phyloP scores from a whole-genome alignment of 2,797 vertebrate species.

The Acrossocheilus wenchowensis region DNA sequence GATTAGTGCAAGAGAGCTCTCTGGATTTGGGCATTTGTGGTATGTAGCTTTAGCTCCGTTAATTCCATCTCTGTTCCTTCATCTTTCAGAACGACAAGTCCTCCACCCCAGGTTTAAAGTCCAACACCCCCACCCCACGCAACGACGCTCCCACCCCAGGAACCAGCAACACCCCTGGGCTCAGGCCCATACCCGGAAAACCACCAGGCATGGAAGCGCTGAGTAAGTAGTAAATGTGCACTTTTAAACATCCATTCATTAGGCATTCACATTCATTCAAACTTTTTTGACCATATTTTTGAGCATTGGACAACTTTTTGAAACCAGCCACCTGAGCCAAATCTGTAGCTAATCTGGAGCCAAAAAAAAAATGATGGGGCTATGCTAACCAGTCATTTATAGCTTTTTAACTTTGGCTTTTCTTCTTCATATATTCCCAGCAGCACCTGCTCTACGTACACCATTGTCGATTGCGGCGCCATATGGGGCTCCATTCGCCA shows the following conservation, averaged over 20 bases:
- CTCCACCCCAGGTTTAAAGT: constrained; percentile 93
- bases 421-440: constrained; percentile 17
- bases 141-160: constrained; percentile 92
- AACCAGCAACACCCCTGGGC: constrained; percentile 92
- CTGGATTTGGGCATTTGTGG: constrained; percentile 58
- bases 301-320: not conserved
- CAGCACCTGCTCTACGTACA: constrained; percentile 89
- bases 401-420: not conserved
- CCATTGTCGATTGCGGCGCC: constrained; percentile 89
- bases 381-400: not conserved
- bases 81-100: constrained; percentile 90
- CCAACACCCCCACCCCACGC: constrained; percentile 92
- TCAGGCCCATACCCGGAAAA: constrained; percentile 89
- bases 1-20: constrained; percentile 73
- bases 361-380: not conserved
- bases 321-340: not conserved
- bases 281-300: not conserved
- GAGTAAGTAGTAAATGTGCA: constrained; percentile 73
- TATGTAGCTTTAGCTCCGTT: constrained; percentile 52
- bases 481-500: constrained; percentile 89
- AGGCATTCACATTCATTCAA: not conserved
- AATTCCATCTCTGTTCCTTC: constrained; percentile 58
- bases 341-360: not conserved
- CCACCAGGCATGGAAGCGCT: constrained; percentile 90
- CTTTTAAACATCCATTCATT: not conserved